Conservation (phyloP, 92 coral and sea anemone genomes). For the Isaurus tuberculatus region DNA sequence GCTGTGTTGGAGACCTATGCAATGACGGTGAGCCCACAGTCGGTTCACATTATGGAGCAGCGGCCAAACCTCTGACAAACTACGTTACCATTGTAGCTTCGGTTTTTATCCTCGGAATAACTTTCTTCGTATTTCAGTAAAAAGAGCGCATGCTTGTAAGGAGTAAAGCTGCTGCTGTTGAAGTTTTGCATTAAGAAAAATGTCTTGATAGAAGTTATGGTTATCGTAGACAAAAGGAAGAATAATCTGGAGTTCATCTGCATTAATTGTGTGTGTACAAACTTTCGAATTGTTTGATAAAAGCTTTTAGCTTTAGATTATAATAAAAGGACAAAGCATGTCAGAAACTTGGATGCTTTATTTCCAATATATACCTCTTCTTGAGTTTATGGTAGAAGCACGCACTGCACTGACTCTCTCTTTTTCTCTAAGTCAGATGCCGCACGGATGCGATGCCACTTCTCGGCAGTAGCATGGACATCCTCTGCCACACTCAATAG, state of each 20-base stretch:
- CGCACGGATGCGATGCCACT: too few species aligned
- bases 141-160: background rate
- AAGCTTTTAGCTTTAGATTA: too few species aligned
- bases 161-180: background rate
- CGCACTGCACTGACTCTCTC: too few species aligned
- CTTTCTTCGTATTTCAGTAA: background rate
- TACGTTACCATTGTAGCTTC: slow-evolving; percentile 31
- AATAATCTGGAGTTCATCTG: background rate
- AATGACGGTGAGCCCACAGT: slow-evolving; percentile 9
- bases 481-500: too few species aligned
- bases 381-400: too few species aligned
- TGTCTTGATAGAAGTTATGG: background rate
- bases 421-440: too few species aligned
- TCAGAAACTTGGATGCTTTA: too few species aligned
- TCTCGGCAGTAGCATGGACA: too few species aligned
- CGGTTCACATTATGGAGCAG: background rate
- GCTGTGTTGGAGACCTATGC: slow-evolving; percentile 39
- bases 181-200: background rate
- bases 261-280: background rate
- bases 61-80: slow-evolving; percentile 14
- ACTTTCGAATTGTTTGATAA: background rate
- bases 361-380: too few species aligned
- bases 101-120: background rate
- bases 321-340: too few species aligned
- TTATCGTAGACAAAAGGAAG: background rate